Percentiles rank a stretch among this genome's conserved stretches.
Conservation (phyloP, 2,888 invertebrate genomes). For the Tiliacea citrago region DNA sequence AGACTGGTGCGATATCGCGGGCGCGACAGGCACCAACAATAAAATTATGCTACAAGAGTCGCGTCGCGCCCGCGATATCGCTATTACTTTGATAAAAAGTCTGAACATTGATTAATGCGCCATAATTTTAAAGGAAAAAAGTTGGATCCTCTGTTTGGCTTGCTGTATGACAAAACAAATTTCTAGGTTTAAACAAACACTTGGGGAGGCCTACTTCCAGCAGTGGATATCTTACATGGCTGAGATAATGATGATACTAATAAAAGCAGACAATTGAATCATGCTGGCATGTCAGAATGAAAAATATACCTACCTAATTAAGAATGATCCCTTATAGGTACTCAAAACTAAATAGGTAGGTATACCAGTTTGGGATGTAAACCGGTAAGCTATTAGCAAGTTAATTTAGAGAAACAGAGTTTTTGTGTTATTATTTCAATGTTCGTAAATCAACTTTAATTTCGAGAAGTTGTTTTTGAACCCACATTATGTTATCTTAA, state of each 20-base stretch:
- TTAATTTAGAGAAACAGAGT: too few relatives aligned
- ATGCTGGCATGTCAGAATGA: background rate
- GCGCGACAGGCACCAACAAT: too few relatives aligned
- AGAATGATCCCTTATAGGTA: background rate
- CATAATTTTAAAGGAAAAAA: too few relatives aligned
- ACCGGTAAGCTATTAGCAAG: background rate
- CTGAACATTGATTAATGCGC: too few relatives aligned
- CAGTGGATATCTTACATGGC: background rate
- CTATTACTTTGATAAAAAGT: too few relatives aligned
- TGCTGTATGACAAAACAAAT: background rate
- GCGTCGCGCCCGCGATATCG: too few relatives aligned
- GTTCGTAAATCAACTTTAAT: background rate
- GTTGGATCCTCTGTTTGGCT: too few relatives aligned
- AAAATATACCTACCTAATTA: background rate
- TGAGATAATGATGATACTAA: background rate
- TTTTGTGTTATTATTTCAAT: background rate
- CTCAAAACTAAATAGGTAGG: conserved; percentile 14
- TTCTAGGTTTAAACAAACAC: background rate
- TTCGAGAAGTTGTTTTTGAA: conserved; percentile 33
- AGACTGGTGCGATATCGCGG: too few relatives aligned
- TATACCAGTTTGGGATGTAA: background rate
- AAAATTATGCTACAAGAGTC: too few relatives aligned
- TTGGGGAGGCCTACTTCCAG: background rate
- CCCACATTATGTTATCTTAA: conserved; percentile 36
- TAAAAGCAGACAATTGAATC: background rate